Conservation (phyloP, 2,113 vertebrate genomes). For the Laticauda laticaudata region DNA sequence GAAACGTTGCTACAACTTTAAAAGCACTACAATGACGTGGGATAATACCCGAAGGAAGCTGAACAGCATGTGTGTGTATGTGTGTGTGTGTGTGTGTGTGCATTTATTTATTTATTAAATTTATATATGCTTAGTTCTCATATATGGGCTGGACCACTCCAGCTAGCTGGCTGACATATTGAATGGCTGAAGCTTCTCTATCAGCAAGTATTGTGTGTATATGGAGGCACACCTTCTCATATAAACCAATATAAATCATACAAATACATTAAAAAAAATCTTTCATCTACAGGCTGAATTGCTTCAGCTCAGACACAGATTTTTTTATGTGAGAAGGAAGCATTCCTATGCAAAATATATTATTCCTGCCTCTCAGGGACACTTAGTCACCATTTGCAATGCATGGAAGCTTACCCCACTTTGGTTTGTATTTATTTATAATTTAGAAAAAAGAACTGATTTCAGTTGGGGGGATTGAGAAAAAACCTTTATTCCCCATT, state of each 20-base stretch:
- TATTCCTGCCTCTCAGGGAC: background rate
- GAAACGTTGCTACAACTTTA: too few relatives aligned
- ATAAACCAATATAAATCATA: background rate
- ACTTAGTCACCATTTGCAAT: background rate
- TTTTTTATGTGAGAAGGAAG: background rate
- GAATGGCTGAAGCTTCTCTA: background rate
- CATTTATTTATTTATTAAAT: background rate
- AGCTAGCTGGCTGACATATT: background rate
- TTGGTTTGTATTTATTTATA: background rate
- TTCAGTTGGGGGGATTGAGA: background rate
- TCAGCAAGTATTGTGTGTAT: background rate
- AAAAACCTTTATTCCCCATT: background rate
- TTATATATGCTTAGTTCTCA: background rate
- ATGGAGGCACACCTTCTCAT: background rate
- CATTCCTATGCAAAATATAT: background rate
- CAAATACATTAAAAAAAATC: background rate
- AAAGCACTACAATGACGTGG: too few relatives aligned
- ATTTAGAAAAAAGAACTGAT: background rate
- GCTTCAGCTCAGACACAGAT: background rate
- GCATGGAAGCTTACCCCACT: background rate
- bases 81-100: too few relatives aligned
- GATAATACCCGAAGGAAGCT: too few relatives aligned
- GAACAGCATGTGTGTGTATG: too few relatives aligned
- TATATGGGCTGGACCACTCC: background rate
- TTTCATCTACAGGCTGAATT: background rate